Conservation (phyloP, 2,888 invertebrate genomes). For the Phrixothrix hirtus region DNA sequence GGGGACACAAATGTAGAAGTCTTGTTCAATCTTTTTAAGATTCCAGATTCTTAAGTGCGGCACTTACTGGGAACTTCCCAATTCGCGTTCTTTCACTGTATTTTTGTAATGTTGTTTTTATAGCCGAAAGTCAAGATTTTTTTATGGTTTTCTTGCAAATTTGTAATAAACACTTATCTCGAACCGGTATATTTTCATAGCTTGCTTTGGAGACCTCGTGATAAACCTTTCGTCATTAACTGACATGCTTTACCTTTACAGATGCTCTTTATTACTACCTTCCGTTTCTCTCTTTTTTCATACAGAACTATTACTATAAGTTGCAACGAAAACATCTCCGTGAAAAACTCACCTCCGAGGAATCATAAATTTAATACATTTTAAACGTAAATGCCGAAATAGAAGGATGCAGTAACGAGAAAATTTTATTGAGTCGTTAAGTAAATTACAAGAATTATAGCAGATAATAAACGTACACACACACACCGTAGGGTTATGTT, state of each 20-base stretch:
- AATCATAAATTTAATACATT: no score
- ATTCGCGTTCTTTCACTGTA: constrained; percentile 23
- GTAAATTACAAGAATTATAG: constrained; percentile 27
- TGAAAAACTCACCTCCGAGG: no score
- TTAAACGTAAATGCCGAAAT: constrained; percentile 12
- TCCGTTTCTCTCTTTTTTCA: constrained; percentile 17
- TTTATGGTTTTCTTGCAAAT: constrained; percentile 35
- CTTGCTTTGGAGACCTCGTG: constrained; percentile 28
- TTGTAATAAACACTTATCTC: constrained; percentile 38
- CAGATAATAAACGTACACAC: constrained; percentile 15
- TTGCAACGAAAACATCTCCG: not conserved
- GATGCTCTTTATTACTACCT: constrained; percentile 36
- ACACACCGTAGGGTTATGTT: constrained; percentile 17
- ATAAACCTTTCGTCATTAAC: constrained; percentile 37
- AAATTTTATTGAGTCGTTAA: constrained; percentile 27
- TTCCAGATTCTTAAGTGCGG: constrained; percentile 44
- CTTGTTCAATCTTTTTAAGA: constrained; percentile 57
- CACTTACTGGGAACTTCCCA: constrained; percentile 29
- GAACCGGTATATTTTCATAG: constrained; percentile 31
- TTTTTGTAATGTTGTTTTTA: constrained; percentile 26
- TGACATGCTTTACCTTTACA: constrained; percentile 30
- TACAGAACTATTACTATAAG: constrained; percentile 27
- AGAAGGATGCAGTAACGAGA: constrained; percentile 19
- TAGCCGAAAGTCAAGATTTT: constrained; percentile 31
- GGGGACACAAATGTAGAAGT: constrained; percentile 57